phyloP scores from a whole-genome alignment of 2,797 vertebrate species.

The Yasuhikotakia modesta region DNA sequence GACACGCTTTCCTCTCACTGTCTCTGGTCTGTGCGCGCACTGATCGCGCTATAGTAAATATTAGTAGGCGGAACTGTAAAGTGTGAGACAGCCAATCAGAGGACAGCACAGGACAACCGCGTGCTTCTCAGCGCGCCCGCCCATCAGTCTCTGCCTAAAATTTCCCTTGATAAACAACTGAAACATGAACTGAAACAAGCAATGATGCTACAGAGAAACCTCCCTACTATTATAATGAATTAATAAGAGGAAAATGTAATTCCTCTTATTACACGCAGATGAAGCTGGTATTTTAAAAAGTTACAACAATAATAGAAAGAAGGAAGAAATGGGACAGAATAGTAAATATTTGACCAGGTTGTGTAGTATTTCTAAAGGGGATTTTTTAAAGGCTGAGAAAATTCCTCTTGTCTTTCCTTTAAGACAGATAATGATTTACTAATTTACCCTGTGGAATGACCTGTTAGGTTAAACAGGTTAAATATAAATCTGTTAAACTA shows the following conservation, averaged over 20 bases:
- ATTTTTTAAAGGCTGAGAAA: neutral
- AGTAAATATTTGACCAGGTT: no score
- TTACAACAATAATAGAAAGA: neutral
- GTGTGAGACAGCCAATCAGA: constrained; percentile 70
- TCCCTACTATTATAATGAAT: neutral
- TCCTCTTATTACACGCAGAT: neutral
- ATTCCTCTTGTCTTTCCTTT: neutral
- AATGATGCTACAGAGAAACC: neutral
- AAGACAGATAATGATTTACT: no score
- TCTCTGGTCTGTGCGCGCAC: neutral
- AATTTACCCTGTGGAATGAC: no score
- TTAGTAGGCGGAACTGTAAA: constrained; percentile 34
- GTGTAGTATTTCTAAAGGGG: neutral
- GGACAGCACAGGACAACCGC: constrained; percentile 3
- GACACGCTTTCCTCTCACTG: neutral
- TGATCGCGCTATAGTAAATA: constrained; percentile 25
- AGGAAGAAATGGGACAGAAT: no score
- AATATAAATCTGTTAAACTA: no score
- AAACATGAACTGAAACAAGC: constrained; percentile 4
- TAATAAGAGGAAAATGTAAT: neutral
- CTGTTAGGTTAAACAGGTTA: no score
- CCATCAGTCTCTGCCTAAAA: neutral
- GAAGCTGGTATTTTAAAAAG: neutral
- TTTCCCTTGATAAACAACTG: neutral
- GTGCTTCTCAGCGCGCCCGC: constrained; percentile 3